Evolutionary conservation across 2,888 invertebrate species (phyloP).

Genomic region (Oxycera nigricornis): DNA sequence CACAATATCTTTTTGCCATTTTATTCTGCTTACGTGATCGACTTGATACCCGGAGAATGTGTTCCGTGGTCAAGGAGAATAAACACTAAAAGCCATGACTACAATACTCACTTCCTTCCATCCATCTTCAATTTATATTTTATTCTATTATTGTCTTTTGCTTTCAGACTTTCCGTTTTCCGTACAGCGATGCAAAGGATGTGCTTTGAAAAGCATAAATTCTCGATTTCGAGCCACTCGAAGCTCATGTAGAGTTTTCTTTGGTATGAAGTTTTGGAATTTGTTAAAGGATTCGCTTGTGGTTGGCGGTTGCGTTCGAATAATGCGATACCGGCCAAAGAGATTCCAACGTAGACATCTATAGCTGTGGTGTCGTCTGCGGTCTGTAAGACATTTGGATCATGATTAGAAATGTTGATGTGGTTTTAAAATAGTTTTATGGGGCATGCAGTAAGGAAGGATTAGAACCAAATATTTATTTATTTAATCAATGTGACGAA

Average conservation of each 20-base stretch:
- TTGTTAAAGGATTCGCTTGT: slow-evolving; percentile 36
- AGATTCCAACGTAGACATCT: slow-evolving; percentile 71
- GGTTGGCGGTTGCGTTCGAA: slow-evolving; percentile 46
- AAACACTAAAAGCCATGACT: not conserved
- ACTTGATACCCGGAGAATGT: not conserved
- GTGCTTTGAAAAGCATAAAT: slow-evolving; percentile 77
- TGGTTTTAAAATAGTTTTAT: no score
- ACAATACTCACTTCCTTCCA: slow-evolving; percentile 69
- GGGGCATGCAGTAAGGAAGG: no score
- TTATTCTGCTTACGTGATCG: not conserved
- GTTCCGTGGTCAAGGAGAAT: not conserved
- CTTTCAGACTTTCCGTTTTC: slow-evolving; percentile 65
- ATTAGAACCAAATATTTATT: no score
- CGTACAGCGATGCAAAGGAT: slow-evolving; percentile 69
- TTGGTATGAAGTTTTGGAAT: slow-evolving; percentile 54
- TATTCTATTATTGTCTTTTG: slow-evolving; percentile 67
- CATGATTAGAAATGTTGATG: no score
- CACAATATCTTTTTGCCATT: not conserved
- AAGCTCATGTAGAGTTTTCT: slow-evolving; percentile 62
- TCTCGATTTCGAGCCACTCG: slow-evolving; percentile 78
- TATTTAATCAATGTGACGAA: no score
- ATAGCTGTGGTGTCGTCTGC: slow-evolving; percentile 68
- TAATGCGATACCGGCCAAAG: slow-evolving; percentile 66
- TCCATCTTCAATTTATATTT: slow-evolving; percentile 79
- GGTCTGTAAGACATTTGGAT: slow-evolving; percentile 62